Evolutionary conservation across 2,888 invertebrate species (phyloP), one percentile per base, ranked within the genome.

Genomic region (Metacarcinus magister): DNA sequence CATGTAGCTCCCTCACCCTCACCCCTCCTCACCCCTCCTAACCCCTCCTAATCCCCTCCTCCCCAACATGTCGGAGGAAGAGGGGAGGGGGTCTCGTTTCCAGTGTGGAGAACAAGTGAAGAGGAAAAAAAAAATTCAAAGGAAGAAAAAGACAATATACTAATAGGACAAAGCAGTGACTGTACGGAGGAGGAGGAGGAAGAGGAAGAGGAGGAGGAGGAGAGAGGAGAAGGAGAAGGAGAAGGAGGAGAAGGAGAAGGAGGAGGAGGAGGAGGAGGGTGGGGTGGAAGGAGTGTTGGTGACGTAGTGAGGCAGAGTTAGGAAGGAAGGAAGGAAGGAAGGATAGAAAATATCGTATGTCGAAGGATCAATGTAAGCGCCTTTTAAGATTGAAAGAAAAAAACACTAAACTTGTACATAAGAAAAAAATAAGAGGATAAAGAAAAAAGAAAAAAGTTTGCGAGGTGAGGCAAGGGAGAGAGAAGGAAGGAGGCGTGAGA

Each of bases 1-100:
- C 87, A 87, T 87, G 87, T 87, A 87, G 32, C 87, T 87, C 87
- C 87, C 87, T 39, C 32, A 32, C 32, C 39, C n/a, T n/a, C n/a
- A n/a, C 87, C 87, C 87, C 87, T 16, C 3, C 32, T 10, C 87
- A 2, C 39, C 87, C 28, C 67, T 3, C 7, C 67, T 19, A 10
- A n/a, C 67, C 67, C 13, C 19, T 67, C 67, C 67, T 19, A 7
- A 67, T 23, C 10, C 67, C 75, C 87, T 87, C 39, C 39, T 39
- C 8, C 39, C 87, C 39, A 5, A 32, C 8, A 7, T 87, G 32
- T 39, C 13, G 67, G 67, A 13, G 87, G 16, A 39, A 87, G 87
- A 39, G 87, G 13, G 16, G 87, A 39, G 32, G 87, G 87, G 32
- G 87, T 87, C 13, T 87, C 87, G 87, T 39, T 8, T 32, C 39